Conservation (phyloP, 2,888 invertebrate species). For the Scaptomyza tumidula region DNA sequence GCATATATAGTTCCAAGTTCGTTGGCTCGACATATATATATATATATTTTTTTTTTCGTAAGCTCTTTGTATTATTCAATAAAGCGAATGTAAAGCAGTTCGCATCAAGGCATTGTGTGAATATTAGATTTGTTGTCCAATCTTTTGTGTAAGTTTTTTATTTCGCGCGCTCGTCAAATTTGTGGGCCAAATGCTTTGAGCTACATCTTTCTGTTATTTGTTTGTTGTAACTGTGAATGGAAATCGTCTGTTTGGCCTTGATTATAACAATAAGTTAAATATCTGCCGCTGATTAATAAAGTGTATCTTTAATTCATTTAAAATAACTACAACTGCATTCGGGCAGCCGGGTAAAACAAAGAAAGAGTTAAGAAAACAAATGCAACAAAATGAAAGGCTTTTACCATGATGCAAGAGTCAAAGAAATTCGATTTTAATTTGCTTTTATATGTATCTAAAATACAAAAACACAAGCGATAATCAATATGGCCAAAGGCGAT, state of each 20-base stretch:
- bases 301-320: neutral
- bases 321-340: conserved; percentile 30
- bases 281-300: neutral
- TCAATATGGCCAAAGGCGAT: conserved; percentile 24
- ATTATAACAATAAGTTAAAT: conserved; percentile 39
- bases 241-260: conserved; percentile 63
- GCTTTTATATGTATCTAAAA: conserved; percentile 16
- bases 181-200: conserved; percentile 22
- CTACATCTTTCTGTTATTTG: conserved; percentile 35
- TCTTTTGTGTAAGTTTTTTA: conserved; percentile 32
- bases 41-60: conserved; percentile 49
- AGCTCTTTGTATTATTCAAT: conserved; percentile 49
- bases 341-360: conserved; percentile 7
- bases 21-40: conserved; percentile 53
- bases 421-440: conserved; percentile 29
- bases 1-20: conserved; percentile 32
- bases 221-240: conserved; percentile 66
- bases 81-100: conserved; percentile 27
- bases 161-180: conserved; percentile 7
- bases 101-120: conserved; percentile 16
- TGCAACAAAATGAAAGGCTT: conserved; percentile 28
- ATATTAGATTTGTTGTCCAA: conserved; percentile 12
- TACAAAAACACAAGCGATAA: conserved; percentile 34
- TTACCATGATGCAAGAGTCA: conserved; percentile 44
- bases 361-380: conserved; percentile 26